Conservation (phyloP, 2,113 vertebrate genomes). For the Butorides virescens region DNA sequence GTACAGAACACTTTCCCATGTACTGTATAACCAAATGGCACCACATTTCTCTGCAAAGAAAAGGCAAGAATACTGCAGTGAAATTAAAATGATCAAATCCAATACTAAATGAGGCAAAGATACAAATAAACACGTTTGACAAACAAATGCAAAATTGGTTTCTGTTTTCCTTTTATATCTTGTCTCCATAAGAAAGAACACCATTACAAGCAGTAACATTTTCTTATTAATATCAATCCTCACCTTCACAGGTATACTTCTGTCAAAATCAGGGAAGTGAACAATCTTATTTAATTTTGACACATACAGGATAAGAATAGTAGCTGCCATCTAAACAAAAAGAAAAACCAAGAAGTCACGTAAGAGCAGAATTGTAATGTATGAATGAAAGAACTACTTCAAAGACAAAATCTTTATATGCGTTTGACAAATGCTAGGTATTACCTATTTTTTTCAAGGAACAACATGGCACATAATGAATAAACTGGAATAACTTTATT, state of each 20-base stretch:
- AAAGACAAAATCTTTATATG: not conserved
- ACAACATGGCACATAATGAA: not conserved
- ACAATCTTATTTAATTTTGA: slow-evolving; percentile 76
- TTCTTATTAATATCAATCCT: not conserved
- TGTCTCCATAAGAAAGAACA: not conserved
- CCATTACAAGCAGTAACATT: not conserved
- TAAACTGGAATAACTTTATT: not conserved
- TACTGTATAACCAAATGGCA: not conserved
- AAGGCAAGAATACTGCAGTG: not conserved
- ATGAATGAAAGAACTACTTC: not conserved
- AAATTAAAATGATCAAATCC: not conserved
- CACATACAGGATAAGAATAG: slow-evolving; percentile 78
- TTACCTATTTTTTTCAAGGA: not conserved
- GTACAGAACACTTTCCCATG: not conserved
- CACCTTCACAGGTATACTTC: slow-evolving; percentile 77
- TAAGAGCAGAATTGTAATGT: not conserved
- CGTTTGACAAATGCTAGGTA: not conserved
- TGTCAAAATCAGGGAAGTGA: slow-evolving; percentile 81
- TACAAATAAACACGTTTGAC: not conserved
- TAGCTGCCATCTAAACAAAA: slow-evolving; percentile 75
- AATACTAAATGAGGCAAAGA: not conserved
- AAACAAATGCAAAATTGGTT: not conserved
- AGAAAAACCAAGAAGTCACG: not conserved
- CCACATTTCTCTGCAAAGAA: not conserved
- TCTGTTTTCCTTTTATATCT: not conserved